phyloP scores from a whole-genome alignment of 2,113 vertebrate genomes.

The Copsychus sechellarum region DNA sequence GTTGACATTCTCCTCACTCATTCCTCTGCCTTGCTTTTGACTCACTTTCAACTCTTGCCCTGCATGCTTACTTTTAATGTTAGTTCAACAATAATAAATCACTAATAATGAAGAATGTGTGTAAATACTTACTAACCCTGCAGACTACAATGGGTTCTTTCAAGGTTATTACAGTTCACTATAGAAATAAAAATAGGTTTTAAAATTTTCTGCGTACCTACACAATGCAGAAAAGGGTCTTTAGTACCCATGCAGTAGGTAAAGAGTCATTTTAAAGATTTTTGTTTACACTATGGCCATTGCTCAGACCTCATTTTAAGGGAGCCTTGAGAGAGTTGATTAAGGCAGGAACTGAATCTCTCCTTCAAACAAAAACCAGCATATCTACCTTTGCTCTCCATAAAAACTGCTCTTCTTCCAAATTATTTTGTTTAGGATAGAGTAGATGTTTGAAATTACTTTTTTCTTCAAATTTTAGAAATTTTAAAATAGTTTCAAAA shows the following conservation, averaged over 20 bases:
- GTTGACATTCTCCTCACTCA: not conserved
- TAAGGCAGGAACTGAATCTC: not conserved
- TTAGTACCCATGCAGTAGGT: not conserved
- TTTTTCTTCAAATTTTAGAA: not conserved
- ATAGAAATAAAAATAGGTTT: slow-evolving; percentile 16
- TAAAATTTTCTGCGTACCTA: not conserved
- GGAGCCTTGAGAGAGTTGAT: not conserved
- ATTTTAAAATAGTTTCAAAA: not conserved
- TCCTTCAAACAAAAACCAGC: not conserved
- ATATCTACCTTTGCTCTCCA: not conserved
- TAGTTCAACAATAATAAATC: slow-evolving; percentile 57
- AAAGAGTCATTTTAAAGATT: not conserved
- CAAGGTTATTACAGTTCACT: slow-evolving; percentile 24
- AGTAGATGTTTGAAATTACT: not conserved
- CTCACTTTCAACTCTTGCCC: slow-evolving; percentile 22
- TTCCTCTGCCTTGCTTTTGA: not conserved
- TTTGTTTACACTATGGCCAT: not conserved
- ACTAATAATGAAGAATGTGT: slow-evolving; percentile 21
- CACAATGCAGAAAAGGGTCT: slow-evolving; percentile 10
- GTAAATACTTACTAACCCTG: slow-evolving; percentile 24
- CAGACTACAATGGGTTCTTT: slow-evolving; percentile 40
- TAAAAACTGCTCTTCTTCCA: not conserved
- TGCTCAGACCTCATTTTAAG: slow-evolving; percentile 11
- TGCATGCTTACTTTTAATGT: slow-evolving; percentile 4
- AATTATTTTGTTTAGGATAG: not conserved